Percentiles rank a stretch among this genome's conserved stretches.
Evolutionary conservation across 2,888 invertebrate genomes (phyloP).

Genomic region (Imbricaverruca yamaguchii): DNA sequence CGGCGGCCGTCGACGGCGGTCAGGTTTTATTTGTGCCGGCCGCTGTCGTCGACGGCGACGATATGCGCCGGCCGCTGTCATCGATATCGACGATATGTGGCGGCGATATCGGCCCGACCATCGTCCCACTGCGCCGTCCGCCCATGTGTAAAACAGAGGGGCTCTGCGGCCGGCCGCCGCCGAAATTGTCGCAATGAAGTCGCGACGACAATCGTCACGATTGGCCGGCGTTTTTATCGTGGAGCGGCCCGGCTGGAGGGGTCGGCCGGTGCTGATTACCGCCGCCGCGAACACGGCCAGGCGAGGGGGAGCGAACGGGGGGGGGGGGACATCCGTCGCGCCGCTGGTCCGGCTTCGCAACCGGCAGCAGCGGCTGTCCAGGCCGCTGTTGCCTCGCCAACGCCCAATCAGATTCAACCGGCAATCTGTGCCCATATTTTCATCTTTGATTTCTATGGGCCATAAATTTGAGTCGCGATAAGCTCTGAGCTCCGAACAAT

Average conservation of each 20-base stretch:
- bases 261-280: neutral
- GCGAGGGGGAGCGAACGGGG: too few species aligned
- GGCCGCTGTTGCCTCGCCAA: neutral
- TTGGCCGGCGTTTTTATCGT: neutral
- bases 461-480: constrained; percentile 12
- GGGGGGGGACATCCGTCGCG: neutral
- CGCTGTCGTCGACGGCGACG: constrained; percentile 9
- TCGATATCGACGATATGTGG: neutral
- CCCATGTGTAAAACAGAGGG: neutral
- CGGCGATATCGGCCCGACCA: neutral
- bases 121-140: neutral
- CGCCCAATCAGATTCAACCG: constrained; percentile 1
- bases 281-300: neutral
- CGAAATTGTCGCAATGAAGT: neutral
- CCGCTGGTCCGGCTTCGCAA: neutral
- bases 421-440: constrained; percentile 20
- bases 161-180: neutral
- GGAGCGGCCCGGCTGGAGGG: neutral
- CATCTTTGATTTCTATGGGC: constrained; percentile 20
- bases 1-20: neutral
- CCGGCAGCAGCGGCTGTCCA: neutral
- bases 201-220: neutral
- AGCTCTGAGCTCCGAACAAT: constrained; percentile 14
- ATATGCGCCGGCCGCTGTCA: neutral
- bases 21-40: neutral